Base-by-base conservation (phyloP, 2,888 invertebrate genomes). In the Mythimna loreyi region DNA sequence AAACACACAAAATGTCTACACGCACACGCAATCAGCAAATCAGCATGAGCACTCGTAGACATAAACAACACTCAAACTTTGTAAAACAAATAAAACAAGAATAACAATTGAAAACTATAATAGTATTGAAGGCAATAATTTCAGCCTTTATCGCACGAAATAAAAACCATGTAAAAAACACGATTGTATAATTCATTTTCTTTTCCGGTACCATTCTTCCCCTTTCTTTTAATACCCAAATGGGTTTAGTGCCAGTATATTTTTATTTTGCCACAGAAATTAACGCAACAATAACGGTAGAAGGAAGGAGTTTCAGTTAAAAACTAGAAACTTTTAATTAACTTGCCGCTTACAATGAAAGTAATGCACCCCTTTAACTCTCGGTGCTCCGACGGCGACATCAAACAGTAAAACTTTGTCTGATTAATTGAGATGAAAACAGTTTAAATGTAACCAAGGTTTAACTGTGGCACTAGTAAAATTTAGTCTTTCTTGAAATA, bases 251-350 rank as follows among this genome's bases (percentile, higher is more conserved):
- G 7, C 30, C 56, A 64, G 13, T 7, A 23, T 53, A 47, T 30
- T 57, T 69, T 56, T 52, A 65, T 56, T 68, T 56, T 23, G 7
- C 47, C 43, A 49, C 62, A 67, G 66, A 5, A 66, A 72, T 72
- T 49, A 74, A 67, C 61, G 67, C 77, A 75, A 80, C 78, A 81
- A 81, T 80, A 72, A 72, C 64, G 67, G 30, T 52, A 63, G 66
- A 55, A 67, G 60, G 72, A 72, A 77, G 60, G 69, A 82, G 83
- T 78, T 87, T 76, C 68, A 75, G 67, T 81, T 72, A 70, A 72
- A 69, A 79, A 87, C 78, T 85, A 81, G 60, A 75, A 87, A 86
- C 72, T 87, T 85, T 84, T 87, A 87, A 87, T 87, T 85, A 87
- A 85, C 83, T 86, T 77, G 60, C 70, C 55, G 75, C 77, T 81